Evolutionary conservation across 1,140 invertebrate genomes (phyloP), one percentile per base, ranked within the genome.

Genomic region (Pollicipes pollicipes): DNA sequence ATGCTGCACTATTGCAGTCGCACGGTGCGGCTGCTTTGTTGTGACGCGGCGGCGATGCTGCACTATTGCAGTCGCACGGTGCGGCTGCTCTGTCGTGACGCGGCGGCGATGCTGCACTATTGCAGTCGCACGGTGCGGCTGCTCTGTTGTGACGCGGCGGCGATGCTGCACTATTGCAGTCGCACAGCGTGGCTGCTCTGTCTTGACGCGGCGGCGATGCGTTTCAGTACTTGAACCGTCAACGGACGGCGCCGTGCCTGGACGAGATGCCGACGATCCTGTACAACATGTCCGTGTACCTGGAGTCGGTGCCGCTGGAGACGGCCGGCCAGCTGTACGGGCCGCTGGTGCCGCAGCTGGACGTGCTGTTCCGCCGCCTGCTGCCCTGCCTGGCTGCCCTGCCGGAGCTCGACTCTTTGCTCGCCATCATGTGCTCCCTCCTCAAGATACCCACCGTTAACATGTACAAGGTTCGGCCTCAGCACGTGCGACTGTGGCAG

Each of bases 281-380:
- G 28, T 70, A 87, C 87, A 84, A 85, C 32, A 86, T 95, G 63
- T 64, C 63, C 24, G 63, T 64, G 63, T 64, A 64, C 63, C 21
- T 64, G 63, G 63, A 64, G 63, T 27, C 3, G 10, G 24, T 64
- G 63, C 63, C 63, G 63, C 63, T 64, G 24, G 63, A 64, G 63
- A n/a, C 63, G 6, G 21, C 10, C 27, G 63, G 63, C 63, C 4
- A 24, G 10, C 24, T 27, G 21, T 64, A 64, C 63, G 27, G 24
- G 10, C 63, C 21, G 63, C 63, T 64, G 63, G 21, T 64, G 27
- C 26, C 63, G 24, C 63, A 24, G 63, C 63, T 64, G 24, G 63
- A 64, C 24, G 24, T 8, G 10, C 63, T 64, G 63, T 21, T 64
- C 6, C 63, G 26, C 21, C 63, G 63, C 6, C 63, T 64, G 63